Conservation (phyloP, 2,888 invertebrate species). For the Dasypolia templi region DNA sequence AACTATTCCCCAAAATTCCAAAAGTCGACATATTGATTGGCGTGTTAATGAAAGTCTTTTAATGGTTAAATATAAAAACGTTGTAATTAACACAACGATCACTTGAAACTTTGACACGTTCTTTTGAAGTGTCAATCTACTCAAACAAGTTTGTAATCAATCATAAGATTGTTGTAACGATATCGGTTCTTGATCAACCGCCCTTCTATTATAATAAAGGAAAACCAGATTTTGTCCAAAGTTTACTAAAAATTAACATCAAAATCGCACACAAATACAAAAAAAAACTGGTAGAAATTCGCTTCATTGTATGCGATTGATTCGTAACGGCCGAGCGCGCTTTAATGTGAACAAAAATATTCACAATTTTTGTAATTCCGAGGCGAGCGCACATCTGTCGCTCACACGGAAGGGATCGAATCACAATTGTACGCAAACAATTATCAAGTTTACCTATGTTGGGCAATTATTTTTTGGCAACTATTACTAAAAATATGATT, state of each 20-base stretch:
- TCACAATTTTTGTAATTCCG: constrained; percentile 89
- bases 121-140: constrained; percentile 82
- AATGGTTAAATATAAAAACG: constrained; percentile 73
- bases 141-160: constrained; percentile 90
- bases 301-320: constrained; percentile 88
- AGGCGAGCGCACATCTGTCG: constrained; percentile 87
- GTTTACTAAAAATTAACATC: constrained; percentile 88
- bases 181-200: constrained; percentile 86
- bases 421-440: constrained; percentile 75
- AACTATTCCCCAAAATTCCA: constrained; percentile 26
- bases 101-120: constrained; percentile 60
- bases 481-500: constrained; percentile 44
- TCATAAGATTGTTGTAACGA: constrained; percentile 87
- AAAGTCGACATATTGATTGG: constrained; percentile 51
- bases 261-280: constrained; percentile 86
- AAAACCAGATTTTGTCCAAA: constrained; percentile 85
- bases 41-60: constrained; percentile 62
- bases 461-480: constrained; percentile 60
- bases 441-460: constrained; percentile 65
- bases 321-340: constrained; percentile 90
- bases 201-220: constrained; percentile 81
- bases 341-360: constrained; percentile 89
- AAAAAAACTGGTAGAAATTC: constrained; percentile 87
- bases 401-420: constrained; percentile 84
- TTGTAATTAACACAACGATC: constrained; percentile 74